These are phyloP conservation scores for Balanococcus diminutus DNA, from an alignment of 2,888 invertebrate genomes.

Conservation along the genomic window DNA sequence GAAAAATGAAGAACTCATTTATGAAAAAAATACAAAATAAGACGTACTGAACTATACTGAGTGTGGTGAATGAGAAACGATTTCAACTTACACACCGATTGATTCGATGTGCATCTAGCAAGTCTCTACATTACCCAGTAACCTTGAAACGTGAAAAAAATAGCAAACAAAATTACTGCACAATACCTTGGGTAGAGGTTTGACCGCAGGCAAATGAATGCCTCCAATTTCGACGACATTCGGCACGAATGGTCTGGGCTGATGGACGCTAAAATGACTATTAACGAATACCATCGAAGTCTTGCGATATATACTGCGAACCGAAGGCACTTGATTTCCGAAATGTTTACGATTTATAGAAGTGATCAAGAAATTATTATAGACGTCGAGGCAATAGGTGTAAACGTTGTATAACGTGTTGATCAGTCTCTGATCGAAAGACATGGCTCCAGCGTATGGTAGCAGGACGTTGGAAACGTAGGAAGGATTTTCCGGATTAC, in stretches of 20 bases:
- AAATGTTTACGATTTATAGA: conserved; percentile 54
- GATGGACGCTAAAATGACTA: conserved; percentile 52
- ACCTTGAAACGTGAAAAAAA: no score
- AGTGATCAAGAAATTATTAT: conserved; percentile 48
- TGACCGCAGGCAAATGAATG: conserved; percentile 47
- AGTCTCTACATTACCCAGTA: no score
- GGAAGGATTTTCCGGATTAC: conserved; percentile 58
- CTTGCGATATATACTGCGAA: conserved; percentile 25
- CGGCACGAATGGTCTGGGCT: conserved; percentile 46
- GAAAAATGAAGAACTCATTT: no score
- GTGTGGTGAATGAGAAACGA: no score
- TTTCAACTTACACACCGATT: no score
- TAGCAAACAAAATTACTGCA: no score
- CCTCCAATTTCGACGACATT: conserved; percentile 56
- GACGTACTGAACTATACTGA: no score
- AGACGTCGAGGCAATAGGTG: conserved; percentile 53
- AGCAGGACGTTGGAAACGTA: conserved; percentile 57
- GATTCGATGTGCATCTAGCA: no score
- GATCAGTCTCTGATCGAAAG: conserved; percentile 62
- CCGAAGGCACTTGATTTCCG: conserved; percentile 49
- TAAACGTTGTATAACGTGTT: conserved; percentile 63
- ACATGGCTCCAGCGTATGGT: conserved; percentile 59
- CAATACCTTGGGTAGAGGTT: conserved; percentile 50
- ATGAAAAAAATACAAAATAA: no score
- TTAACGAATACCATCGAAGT: conserved; percentile 55